phyloP scores from a whole-genome alignment of 2,797 vertebrate species.

The Hypotaenidia philippensis region DNA sequence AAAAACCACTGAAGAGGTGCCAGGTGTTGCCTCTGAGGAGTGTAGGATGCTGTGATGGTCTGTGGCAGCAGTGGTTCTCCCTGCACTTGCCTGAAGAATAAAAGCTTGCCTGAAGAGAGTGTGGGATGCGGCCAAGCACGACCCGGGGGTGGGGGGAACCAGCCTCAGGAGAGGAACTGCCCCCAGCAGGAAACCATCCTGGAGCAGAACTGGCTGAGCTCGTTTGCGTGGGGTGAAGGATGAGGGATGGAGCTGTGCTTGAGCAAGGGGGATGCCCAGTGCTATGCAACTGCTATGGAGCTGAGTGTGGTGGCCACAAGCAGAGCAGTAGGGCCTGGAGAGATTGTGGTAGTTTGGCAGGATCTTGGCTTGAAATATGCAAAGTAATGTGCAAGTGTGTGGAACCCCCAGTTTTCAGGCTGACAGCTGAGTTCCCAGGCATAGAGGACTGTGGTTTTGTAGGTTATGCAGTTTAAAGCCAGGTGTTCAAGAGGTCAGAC shows the following conservation, averaged over 20 bases:
- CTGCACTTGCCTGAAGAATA: background rate
- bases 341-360: background rate
- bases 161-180: background rate
- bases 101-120: background rate
- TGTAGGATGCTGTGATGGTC: background rate
- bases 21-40: background rate
- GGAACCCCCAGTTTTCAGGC: background rate
- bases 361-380: background rate
- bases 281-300: background rate
- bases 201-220: background rate
- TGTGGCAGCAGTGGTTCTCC: background rate
- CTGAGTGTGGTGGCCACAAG: background rate
- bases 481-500: background rate
- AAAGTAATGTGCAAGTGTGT: fast-evolving
- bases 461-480: background rate
- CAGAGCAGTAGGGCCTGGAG: background rate
- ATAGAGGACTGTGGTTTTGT: fast-evolving
- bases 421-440: background rate
- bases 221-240: background rate
- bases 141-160: background rate
- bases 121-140: background rate
- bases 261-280: background rate
- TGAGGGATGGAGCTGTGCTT: background rate
- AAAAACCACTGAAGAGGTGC: background rate
- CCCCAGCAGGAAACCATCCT: too few relatives aligned